These are phyloP conservation scores for Cenopis cana DNA, from an alignment of 2,888 invertebrate species.

Conservation along the genomic window DNA sequence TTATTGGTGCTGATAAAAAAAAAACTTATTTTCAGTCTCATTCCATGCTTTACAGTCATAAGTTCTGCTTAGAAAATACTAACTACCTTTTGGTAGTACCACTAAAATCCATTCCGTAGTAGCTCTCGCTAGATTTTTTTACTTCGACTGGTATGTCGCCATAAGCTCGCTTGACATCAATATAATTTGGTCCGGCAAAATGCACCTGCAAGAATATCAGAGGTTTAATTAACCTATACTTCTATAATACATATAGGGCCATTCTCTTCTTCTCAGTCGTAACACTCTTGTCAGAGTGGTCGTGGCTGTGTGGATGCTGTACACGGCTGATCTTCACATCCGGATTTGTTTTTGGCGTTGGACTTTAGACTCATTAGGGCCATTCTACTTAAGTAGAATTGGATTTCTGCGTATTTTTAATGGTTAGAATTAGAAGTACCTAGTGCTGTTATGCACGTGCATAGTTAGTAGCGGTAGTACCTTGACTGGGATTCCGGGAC, in stretches of 20 bases:
- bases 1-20: not conserved
- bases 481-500: conserved; percentile 48
- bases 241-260: too few species aligned
- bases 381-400: not conserved
- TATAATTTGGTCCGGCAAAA: conserved; percentile 55
- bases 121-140: conserved; percentile 30
- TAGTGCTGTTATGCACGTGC: too few species aligned
- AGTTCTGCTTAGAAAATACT: not conserved
- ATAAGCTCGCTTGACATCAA: conserved; percentile 57
- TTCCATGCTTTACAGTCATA: not conserved
- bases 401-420: not conserved
- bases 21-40: not conserved
- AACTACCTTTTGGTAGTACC: conserved; percentile 61
- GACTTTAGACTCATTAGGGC: too few species aligned
- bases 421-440: too few species aligned
- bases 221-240: too few species aligned
- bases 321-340: too few species aligned
- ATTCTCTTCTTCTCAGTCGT: too few species aligned
- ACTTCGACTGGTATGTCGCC: conserved; percentile 49
- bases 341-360: too few species aligned
- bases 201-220: conserved; percentile 53
- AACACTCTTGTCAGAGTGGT: too few species aligned
- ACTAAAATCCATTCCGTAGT: conserved; percentile 71
- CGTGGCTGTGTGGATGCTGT: too few species aligned
- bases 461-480: conserved; percentile 40